Percentiles rank a stretch among this genome's conserved stretches.
Conservation (phyloP, 2,888 invertebrate species). For the Eristalis intricaria region DNA sequence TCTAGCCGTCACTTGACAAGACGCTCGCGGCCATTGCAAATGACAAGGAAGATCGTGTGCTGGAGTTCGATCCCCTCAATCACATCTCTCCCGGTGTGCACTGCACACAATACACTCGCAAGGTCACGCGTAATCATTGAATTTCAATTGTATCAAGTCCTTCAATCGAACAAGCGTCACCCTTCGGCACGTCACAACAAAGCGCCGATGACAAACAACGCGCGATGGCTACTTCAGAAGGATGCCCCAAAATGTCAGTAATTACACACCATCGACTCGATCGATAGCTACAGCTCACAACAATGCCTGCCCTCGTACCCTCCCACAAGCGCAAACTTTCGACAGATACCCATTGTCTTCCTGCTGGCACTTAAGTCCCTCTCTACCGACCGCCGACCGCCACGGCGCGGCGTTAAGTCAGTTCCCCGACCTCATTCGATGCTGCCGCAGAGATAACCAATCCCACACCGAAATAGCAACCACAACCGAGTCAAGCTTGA, state of each 20-base stretch:
- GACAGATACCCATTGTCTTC: neutral
- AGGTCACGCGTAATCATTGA: neutral
- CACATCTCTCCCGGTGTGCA: neutral
- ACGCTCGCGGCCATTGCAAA: neutral
- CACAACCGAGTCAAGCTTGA: conserved; percentile 1
- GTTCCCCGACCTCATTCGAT: conserved; percentile 45
- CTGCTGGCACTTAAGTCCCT: neutral
- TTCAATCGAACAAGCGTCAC: neutral
- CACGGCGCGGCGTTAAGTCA: conserved; percentile 8
- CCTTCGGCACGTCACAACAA: neutral
- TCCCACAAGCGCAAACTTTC: neutral
- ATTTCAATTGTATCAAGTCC: neutral
- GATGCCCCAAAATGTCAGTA: neutral
- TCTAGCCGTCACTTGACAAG: neutral
- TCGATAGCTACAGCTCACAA: neutral
- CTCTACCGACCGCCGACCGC: neutral
- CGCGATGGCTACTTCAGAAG: neutral
- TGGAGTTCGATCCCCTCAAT: neutral
- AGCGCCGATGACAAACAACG: neutral
- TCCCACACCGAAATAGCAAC: conserved; percentile 34
- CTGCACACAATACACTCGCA: neutral
- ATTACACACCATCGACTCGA: neutral
- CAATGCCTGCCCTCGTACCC: neutral
- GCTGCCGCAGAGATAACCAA: conserved; percentile 41
- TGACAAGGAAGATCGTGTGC: neutral